These are phyloP conservation scores for Drosophila mayaguana DNA, from an alignment of 2,888 invertebrate species.

Conservation along the genomic window DNA sequence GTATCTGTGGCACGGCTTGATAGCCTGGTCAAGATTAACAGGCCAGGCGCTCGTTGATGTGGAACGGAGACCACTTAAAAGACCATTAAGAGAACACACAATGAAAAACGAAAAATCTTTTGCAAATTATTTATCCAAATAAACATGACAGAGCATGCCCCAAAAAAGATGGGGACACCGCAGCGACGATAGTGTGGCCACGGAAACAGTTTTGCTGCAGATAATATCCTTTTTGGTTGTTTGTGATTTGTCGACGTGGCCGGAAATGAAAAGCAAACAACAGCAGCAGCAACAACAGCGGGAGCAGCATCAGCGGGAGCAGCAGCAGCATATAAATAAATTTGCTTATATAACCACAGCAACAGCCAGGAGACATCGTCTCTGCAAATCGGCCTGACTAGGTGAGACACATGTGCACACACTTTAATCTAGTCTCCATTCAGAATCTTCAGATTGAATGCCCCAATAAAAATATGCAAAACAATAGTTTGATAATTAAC, in stretches of 20 bases:
- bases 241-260: conserved; percentile 79
- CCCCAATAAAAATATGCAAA: not conserved
- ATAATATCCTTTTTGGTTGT: conserved; percentile 75
- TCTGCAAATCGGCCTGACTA: not conserved
- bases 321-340: conserved; percentile 54
- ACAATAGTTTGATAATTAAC: too few relatives aligned
- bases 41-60: conserved; percentile 25
- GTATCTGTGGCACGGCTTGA: conserved; percentile 22
- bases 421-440: not conserved
- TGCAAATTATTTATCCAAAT: conserved; percentile 77
- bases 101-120: conserved; percentile 68
- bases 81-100: conserved; percentile 65
- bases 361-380: conserved; percentile 34
- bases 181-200: conserved; percentile 51
- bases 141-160: conserved; percentile 45
- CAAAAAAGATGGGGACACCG: conserved; percentile 12
- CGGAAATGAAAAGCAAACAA: conserved; percentile 77
- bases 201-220: conserved; percentile 70
- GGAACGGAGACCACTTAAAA: conserved; percentile 60
- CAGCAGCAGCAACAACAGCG: conserved; percentile 32
- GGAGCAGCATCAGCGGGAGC: conserved; percentile 40
- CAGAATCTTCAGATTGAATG: not conserved
- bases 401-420: conserved; percentile 5
- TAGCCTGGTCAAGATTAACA: conserved; percentile 41
- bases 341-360: conserved; percentile 65